A percentile compares a stretch with the other conserved stretches of the same genome.
These are phyloP conservation scores for Alcedo quadribrachys DNA, from an alignment of 2,797 vertebrate genomes.

Conservation along the genomic window DNA sequence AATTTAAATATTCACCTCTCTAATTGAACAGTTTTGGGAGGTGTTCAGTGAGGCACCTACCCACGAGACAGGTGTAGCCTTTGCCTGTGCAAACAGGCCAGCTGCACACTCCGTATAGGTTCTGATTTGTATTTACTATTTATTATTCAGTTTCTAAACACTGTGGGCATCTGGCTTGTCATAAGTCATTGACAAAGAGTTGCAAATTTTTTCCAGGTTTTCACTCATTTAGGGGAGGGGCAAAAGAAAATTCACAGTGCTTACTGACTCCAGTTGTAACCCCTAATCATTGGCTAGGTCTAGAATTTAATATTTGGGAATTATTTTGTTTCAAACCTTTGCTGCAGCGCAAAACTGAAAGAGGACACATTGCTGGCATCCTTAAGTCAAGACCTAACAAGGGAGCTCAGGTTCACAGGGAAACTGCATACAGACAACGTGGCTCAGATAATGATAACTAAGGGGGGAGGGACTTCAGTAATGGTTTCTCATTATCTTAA, in stretches of 20 bases:
- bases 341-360: slow-evolving; percentile 55
- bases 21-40: slow-evolving; percentile 10
- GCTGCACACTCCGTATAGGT: background rate
- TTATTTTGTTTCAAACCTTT: slow-evolving; percentile 36
- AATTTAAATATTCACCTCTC: background rate
- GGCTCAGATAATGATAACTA: slow-evolving; percentile 44
- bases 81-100: slow-evolving; percentile 2
- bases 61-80: background rate
- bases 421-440: background rate
- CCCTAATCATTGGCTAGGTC: background rate
- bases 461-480: background rate
- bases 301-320: background rate
- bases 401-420: slow-evolving; percentile 15
- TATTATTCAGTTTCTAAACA: slow-evolving; percentile 11
- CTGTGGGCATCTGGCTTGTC: background rate
- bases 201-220: slow-evolving; percentile 24
- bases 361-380: slow-evolving; percentile 64
- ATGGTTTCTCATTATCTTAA: background rate
- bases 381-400: slow-evolving; percentile 70
- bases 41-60: background rate
- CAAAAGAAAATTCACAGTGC: background rate
- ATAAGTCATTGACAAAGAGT: background rate
- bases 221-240: background rate
- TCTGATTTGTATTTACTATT: background rate
- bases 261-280: background rate